Evolutionary conservation across 2,113 vertebrate species (phyloP), one percentile per base, ranked within the genome.

Genomic region (Scalopus aquaticus): DNA sequence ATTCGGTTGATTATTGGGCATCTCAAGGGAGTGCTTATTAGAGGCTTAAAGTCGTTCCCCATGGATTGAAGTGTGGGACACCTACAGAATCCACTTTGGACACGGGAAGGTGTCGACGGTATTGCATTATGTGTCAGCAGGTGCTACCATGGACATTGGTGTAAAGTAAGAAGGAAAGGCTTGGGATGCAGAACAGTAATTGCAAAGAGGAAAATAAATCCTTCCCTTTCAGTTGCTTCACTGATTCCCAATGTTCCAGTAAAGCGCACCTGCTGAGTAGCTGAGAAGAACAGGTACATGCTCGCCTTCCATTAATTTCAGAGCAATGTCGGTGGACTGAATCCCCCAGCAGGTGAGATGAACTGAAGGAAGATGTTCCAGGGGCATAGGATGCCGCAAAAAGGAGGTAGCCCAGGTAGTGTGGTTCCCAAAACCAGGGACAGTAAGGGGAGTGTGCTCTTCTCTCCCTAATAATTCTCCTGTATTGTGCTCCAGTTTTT

Each of bases 191-290:
- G 89, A 81, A 85, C 51, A 26, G 87, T 91, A 60, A 76, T 11
- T 87, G 70, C 65, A 39, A 90, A 95, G 51, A 72, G 88, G 72
- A 60, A 91, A 93, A 91, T 94, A 88, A 76, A 96, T 22, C 93
- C 73, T 84, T 16, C 39, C 67, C 2, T 97, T 96, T 81, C 20
- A 0, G 72, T 17, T 70, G 96, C 97, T 84, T 84, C 44, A 67
- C 54, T 94, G 94, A 72, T 88, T 89, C 73, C 88, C 91, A 79
- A 3, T 93, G 90, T 94, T 86, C 91, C 94, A 96, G 96, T 96
- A 65, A 44, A 79, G 86, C n/a, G 42, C 28, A 19, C 96, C 96
- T 95, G 95, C 96, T 91, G 96, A 67, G 95, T 42, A 88, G 35
- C 96, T 90, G 70, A 90, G 84, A 91, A 64, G 88, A 93, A 67